phyloP scores from a whole-genome alignment of 2,113 vertebrate species.

The Psittacula cyanocephala region DNA sequence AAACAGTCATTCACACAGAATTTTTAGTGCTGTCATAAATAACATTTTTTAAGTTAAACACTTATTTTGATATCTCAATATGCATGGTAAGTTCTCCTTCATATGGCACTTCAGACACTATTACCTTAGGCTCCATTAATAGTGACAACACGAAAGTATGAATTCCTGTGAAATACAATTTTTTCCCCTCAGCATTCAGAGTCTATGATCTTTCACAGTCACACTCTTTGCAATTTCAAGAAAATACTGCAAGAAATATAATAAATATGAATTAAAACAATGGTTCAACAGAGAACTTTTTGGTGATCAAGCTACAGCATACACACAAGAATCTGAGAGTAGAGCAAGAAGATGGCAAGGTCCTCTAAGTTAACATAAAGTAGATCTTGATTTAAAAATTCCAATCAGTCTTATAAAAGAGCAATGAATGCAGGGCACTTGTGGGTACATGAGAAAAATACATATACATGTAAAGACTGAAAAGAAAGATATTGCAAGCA shows the following conservation, averaged over 20 bases:
- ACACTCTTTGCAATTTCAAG: neutral
- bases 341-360: neutral
- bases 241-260: neutral
- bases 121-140: neutral
- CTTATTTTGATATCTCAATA: neutral
- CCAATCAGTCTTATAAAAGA: neutral
- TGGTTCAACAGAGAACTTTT: neutral
- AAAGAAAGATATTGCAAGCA: neutral
- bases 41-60: neutral
- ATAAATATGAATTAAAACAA: neutral
- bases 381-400: neutral
- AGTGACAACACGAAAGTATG: neutral
- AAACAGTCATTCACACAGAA: neutral
- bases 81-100: neutral
- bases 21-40: neutral
- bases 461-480: neutral
- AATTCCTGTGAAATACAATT: neutral
- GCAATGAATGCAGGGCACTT: neutral
- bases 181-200: neutral
- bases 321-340: neutral
- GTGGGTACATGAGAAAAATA: neutral
- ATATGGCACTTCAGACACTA: neutral
- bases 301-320: accelerated
- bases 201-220: accelerated
- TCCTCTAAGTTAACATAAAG: neutral